These are phyloP conservation scores for Carollia perspicillata DNA, from an alignment of 2,113 vertebrate genomes.

Conservation along the genomic window DNA sequence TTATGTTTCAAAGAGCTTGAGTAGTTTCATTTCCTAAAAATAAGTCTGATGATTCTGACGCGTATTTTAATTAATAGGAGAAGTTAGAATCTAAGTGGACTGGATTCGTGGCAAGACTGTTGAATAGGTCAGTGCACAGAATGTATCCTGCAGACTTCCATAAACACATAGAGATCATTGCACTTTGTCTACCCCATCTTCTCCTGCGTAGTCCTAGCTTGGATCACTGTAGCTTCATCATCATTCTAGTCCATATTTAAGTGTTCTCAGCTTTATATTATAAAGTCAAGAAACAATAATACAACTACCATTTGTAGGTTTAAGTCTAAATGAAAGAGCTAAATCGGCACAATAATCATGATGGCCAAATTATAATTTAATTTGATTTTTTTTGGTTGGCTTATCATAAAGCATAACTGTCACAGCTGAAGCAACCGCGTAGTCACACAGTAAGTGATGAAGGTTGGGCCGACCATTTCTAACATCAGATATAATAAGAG, in stretches of 20 bases:
- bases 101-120: not conserved
- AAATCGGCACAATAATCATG: not conserved
- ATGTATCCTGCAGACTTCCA: not conserved
- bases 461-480: not conserved
- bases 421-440: not conserved
- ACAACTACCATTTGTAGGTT: not conserved
- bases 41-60: not conserved
- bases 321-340: not conserved
- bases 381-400: not conserved
- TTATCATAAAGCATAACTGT: not conserved
- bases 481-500: not conserved
- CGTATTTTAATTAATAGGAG: not conserved
- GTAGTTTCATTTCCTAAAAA: not conserved
- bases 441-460: not conserved
- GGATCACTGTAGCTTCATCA: not conserved
- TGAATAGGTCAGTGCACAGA: not conserved
- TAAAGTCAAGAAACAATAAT: not conserved
- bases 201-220: not conserved
- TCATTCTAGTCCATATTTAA: not conserved
- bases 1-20: not conserved
- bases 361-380: not conserved
- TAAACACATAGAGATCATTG: not conserved
- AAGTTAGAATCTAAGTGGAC: not conserved
- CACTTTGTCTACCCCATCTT: not conserved
- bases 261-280: not conserved